Evolutionary conservation across 2,113 vertebrate genomes (phyloP), one percentile per base, ranked within the genome.

Genomic region (Pomatorhinus ruficollis): DNA sequence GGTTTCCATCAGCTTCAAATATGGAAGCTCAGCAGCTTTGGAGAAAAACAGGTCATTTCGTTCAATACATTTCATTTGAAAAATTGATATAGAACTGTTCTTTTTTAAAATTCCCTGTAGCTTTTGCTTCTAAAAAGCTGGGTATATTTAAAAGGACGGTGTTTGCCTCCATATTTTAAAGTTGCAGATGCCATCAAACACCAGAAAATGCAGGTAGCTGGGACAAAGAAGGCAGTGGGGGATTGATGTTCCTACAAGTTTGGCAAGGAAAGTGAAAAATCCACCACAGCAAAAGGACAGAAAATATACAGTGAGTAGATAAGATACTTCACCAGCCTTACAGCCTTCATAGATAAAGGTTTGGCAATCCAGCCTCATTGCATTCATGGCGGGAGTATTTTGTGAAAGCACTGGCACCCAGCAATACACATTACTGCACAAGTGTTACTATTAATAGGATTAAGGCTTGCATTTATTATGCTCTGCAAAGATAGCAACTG

Each of bases 1-100:
- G 39, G 49, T 87, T 96, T 94, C 70, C 70, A 82, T 53, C 42
- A 64, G 9, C 49, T 93, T 85, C 89, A 89, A 82, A 87, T 57
- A n/a, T 40, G n/a, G 57, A 78, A 82, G 45, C n/a, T 92, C 60
- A 74, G 52, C 23, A 83, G 45, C 44, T 84, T 56, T 72, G 50
- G 50, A 89, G 61, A 79, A 92, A 96, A 91, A 20, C 59, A 91
- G 35, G 45, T 80, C 27, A 74, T 47, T 50, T 91, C 42, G 60
- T 69, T 94, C 40, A 72, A 79, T 53, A 76, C 2, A 70, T 74
- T 89, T 84, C 9, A n/a, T 68, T 60, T 72, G 50, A 76, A 93
- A 96, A 93, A 75, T 30, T 78, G 64, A 76, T 52, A 71, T 49
- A 79, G 82, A 87, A 60, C 35, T 45, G 17, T 69, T 85, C 14